phyloP scores from a whole-genome alignment of 30 jellyfish, hydroid and myxozoan genomes.

The Rhopilema esculentum region DNA sequence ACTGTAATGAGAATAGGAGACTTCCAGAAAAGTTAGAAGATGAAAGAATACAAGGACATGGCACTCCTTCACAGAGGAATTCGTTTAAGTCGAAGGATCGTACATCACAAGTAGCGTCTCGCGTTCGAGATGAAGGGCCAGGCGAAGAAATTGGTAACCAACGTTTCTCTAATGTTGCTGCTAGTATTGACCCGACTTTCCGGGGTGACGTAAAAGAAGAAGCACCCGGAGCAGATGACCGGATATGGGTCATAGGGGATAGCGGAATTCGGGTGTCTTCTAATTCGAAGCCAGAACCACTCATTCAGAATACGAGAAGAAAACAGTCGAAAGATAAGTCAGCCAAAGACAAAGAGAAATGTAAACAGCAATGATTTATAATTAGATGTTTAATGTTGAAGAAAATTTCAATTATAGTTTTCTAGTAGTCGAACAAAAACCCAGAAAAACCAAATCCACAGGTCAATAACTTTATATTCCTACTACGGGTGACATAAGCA shows the following conservation, averaged over 20 bases:
- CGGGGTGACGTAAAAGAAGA: constrained; percentile 42
- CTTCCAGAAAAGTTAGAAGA: neutral
- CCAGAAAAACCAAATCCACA: neutral
- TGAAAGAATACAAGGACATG: neutral
- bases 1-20: neutral
- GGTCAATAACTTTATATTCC: neutral
- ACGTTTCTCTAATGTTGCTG: constrained; percentile 67
- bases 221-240: constrained; percentile 17
- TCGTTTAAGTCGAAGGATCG: neutral
- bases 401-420: too few species aligned
- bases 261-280: constrained; percentile 34
- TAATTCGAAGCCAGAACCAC: constrained; percentile 64
- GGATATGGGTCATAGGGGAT: constrained; percentile 47
- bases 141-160: neutral
- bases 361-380: constrained; percentile 71
- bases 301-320: constrained; percentile 68
- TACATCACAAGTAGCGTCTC: neutral
- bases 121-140: neutral
- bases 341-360: constrained; percentile 56
- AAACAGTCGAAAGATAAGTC: constrained; percentile 46
- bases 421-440: neutral
- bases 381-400: neutral
- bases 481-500: too few species aligned
- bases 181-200: constrained; percentile 73
- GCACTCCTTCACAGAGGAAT: neutral